A percentile compares a stretch with the other conserved stretches of the same genome.
Evolutionary conservation across 2,113 vertebrate genomes (phyloP).

Genomic region (Passer domesticus): DNA sequence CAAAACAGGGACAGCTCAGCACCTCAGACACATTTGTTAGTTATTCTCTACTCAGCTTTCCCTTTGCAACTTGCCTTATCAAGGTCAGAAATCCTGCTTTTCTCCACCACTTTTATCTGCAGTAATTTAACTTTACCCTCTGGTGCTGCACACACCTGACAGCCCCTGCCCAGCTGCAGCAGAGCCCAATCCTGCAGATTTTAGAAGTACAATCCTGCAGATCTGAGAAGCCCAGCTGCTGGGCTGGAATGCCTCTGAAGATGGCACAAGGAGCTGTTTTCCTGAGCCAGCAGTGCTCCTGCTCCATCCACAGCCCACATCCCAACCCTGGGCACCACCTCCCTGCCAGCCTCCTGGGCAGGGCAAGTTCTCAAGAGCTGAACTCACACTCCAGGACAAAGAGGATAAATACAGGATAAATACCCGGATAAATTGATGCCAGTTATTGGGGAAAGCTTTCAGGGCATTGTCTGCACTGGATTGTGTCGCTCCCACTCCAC

Average conservation of each 20-base stretch:
- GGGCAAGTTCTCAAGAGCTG: neutral
- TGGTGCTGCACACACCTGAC: neutral
- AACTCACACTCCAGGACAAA: neutral
- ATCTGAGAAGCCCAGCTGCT: no score
- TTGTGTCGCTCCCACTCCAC: neutral
- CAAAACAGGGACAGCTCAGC: neutral
- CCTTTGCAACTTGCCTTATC: neutral
- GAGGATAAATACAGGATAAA: neutral
- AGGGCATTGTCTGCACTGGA: neutral
- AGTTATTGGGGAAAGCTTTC: neutral
- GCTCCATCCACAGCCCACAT: neutral
- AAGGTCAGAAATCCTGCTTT: neutral
- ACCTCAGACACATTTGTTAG: neutral
- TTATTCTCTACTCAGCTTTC: neutral
- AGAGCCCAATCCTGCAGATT: neutral
- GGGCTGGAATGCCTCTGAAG: neutral
- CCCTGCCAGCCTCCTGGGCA: neutral
- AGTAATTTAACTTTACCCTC: rapidly evolving
- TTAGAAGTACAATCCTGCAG: no score
- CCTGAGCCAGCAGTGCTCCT: neutral
- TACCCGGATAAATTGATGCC: neutral
- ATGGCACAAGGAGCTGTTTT: neutral
- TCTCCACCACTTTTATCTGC: neutral
- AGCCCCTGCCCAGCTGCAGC: neutral
- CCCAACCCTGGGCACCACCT: neutral